phyloP scores from a whole-genome alignment of 2,113 vertebrate genomes.

The Paralichthys olivaceus region DNA sequence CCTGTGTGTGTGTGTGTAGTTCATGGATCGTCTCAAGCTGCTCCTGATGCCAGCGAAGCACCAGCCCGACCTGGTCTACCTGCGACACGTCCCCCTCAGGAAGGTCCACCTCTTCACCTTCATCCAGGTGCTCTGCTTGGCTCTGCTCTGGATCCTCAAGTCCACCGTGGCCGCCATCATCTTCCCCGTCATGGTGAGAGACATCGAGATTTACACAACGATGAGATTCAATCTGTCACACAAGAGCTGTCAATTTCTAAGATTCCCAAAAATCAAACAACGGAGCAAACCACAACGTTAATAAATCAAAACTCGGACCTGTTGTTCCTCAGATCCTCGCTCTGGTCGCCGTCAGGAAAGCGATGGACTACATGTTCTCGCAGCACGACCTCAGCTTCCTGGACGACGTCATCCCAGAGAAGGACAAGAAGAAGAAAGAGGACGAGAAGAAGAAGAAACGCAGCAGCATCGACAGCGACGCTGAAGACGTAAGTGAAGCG shows the following conservation, averaged over 20 bases:
- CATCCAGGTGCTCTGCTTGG: conserved; percentile 93
- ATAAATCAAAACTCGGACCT: not conserved
- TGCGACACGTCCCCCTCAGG: conserved; percentile 94
- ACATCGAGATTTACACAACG: not conserved
- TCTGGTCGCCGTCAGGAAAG: conserved; percentile 95
- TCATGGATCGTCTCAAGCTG: conserved; percentile 97
- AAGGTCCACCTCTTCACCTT: conserved; percentile 98
- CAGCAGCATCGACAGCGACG: conserved; percentile 92
- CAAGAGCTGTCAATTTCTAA: no score
- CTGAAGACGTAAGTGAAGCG: conserved; percentile 89
- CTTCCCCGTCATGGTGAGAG: conserved; percentile 96
- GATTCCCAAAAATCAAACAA: no score
- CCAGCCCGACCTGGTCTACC: conserved; percentile 96
- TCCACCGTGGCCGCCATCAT: conserved; percentile 98
- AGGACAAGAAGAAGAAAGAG: conserved; percentile 99
- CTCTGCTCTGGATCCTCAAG: conserved; percentile 97
- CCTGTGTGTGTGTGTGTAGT: conserved; percentile 77
- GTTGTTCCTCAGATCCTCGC: conserved; percentile 89
- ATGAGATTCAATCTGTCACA: no score
- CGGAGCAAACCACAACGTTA: no score
- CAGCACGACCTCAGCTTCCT: conserved; percentile 97
- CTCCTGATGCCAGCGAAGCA: conserved; percentile 98
- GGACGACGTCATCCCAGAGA: conserved; percentile 98
- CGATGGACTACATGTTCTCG: conserved; percentile 97
- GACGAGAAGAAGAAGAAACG: conserved; percentile 94